A percentile compares a stretch with the other conserved stretches of the same genome.
Conservation (phyloP, 2,888 invertebrate species). For the Gnatocerus cornutus region DNA sequence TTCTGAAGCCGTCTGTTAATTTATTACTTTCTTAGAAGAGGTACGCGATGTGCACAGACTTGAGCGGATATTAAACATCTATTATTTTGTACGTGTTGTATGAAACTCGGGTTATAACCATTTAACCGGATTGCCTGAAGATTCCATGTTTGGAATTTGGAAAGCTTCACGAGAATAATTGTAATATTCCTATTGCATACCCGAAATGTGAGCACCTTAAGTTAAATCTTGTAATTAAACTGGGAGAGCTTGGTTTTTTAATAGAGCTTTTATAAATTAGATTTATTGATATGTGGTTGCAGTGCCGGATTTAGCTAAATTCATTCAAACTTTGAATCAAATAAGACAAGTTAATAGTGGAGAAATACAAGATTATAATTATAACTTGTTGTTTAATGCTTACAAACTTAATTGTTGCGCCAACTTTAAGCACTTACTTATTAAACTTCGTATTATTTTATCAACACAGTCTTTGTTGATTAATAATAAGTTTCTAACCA, state of each 20-base stretch:
- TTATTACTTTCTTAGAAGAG: constrained; percentile 14
- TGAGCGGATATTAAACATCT: constrained; percentile 19
- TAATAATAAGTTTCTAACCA: no score
- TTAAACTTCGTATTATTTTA: not conserved
- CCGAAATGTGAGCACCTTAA: constrained; percentile 16
- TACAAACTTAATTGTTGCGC: constrained; percentile 4
- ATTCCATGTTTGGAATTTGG: constrained; percentile 34
- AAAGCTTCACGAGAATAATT: constrained; percentile 26
- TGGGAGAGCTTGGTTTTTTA: no score
- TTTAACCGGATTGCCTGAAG: constrained; percentile 25
- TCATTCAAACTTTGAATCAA: constrained; percentile 1
- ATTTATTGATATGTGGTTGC: no score
- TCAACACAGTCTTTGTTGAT: not conserved
- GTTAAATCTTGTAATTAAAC: not conserved
- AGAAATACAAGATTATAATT: constrained; percentile 6
- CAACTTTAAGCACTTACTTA: not conserved
- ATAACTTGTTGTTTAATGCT: constrained; percentile 1
- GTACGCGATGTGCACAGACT: not conserved
- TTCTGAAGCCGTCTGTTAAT: not conserved
- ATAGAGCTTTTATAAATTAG: no score
- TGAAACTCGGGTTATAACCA: constrained; percentile 22
- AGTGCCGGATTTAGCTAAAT: not conserved
- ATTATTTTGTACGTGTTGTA: constrained; percentile 22
- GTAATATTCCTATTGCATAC: constrained; percentile 22
- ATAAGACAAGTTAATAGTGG: not conserved